Percentiles rank a stretch among this genome's conserved stretches.
These are phyloP conservation scores for Lamproptera curius DNA, from an alignment of 2,888 invertebrate genomes.

Conservation along the genomic window DNA sequence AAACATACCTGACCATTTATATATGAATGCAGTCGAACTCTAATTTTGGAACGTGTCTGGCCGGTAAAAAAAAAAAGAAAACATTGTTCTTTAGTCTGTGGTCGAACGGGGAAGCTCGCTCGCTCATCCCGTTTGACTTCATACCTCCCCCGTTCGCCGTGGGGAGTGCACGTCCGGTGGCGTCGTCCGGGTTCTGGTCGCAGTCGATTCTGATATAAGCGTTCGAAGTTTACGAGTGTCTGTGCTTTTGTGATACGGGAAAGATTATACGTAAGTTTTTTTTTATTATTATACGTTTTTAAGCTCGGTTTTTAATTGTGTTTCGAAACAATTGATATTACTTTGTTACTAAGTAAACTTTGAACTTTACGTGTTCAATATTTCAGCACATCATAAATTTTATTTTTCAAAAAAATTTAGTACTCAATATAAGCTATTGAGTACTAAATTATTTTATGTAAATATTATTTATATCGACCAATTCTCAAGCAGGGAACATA, in stretches of 20 bases:
- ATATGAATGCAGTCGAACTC: conserved; percentile 5
- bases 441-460: no score
- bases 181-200: neutral
- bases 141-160: conserved; percentile 18
- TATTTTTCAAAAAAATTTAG: no score
- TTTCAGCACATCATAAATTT: no score
- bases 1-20: no score
- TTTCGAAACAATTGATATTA: no score
- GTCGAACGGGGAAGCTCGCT: conserved; percentile 6
- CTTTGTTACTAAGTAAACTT: no score
- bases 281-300: no score
- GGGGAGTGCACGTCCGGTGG: conserved; percentile 15
- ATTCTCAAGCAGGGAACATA: no score
- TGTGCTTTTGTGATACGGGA: conserved; percentile 7
- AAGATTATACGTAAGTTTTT: conserved; percentile 11
- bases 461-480: no score
- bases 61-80: conserved; percentile 8
- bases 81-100: conserved; percentile 11
- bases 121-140: conserved; percentile 2
- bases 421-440: no score
- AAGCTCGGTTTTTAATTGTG: no score
- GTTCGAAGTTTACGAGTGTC: conserved; percentile 9
- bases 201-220: conserved; percentile 2
- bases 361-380: no score
- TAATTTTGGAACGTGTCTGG: conserved; percentile 4